A percentile compares a stretch with the other conserved stretches of the same genome.
Evolutionary conservation across 2,888 invertebrate species (phyloP).

Genomic region (Temnothorax rugatulus): DNA sequence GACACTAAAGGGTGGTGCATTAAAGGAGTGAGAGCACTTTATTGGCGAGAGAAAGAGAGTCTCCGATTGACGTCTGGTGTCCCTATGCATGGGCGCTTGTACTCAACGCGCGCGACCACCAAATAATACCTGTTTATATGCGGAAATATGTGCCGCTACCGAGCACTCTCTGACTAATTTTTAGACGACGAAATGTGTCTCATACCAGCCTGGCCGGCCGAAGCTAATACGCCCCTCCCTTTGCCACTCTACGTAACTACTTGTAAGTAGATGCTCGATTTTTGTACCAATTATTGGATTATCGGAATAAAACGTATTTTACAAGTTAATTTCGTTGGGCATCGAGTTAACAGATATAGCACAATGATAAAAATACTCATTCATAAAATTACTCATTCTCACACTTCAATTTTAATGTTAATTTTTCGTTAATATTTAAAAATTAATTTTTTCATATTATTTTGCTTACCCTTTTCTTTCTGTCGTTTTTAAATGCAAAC

Average conservation of each 20-base stretch:
- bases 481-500: not conserved
- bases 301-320: not conserved
- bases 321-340: not conserved
- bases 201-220: slow-evolving; percentile 80
- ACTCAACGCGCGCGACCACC: slow-evolving; percentile 76
- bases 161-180: slow-evolving; percentile 81
- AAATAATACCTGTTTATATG: slow-evolving; percentile 84
- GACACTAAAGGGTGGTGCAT: not conserved
- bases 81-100: slow-evolving; percentile 69
- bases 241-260: slow-evolving; percentile 48
- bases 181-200: slow-evolving; percentile 83
- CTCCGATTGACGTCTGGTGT: slow-evolving; percentile 76
- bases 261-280: slow-evolving; percentile 12
- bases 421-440: not conserved
- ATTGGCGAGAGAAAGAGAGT: slow-evolving; percentile 57
- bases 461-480: not conserved
- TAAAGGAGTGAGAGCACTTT: slow-evolving; percentile 72
- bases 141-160: slow-evolving; percentile 84
- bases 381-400: not conserved
- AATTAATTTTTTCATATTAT: not conserved
- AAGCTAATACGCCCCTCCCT: slow-evolving; percentile 64
- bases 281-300: not conserved
- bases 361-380: not conserved
- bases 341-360: not conserved
- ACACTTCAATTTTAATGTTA: not conserved